Base-by-base conservation (phyloP, 1,140 invertebrate genomes). In the Daktulosphaira vitifoliae region DNA sequence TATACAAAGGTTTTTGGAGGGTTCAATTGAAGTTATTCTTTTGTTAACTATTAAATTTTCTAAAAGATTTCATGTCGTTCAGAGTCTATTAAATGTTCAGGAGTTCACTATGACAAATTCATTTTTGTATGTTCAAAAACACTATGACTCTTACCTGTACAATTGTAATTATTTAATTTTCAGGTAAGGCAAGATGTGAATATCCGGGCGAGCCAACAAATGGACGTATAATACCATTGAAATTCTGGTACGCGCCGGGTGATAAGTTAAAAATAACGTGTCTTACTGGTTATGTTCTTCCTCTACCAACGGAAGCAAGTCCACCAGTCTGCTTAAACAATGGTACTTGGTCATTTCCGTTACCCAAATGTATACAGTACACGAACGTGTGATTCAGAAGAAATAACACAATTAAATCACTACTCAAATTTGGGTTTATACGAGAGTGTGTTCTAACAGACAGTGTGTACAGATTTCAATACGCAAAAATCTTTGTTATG, bases 241-340 rank as follows among this genome's bases (percentile, higher is more conserved):
- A 88, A 71, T 87, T 86, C 72, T 81, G 82, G 73, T 89, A 88
- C 73, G 84, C 86, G 71, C 82, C 86, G 22, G 86, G 85, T 9
- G 85, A 88, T 71, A 81, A 81, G 64, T 77, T 88, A 54, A 82
- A 82, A 69, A 82, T 88, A 46, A 82, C 80, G n/a, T 88, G 86
- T 72, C 79, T 82, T 39, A 78, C 81, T 0, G 85, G 85, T 20
- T 87, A 81, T 70, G 81, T 83, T 74, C 68, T 73, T 6, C 70
- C 71, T 15, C 33, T 75, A 8, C 66, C 69, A 1, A 48, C 71
- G 22, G 66, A 68, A 42, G 64, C 68, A 7, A 62, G 53, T 33
- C 49, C 68, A 16, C 68, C 71, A 0, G 52, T 68, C 11, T 71
- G 73, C 62, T 59, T 53, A 20, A 25, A 15, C 6, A 59, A 72